A percentile compares a stretch with the other conserved stretches of the same genome.
Conservation (phyloP, 2,888 invertebrate genomes). For the Metacarcinus magister region DNA sequence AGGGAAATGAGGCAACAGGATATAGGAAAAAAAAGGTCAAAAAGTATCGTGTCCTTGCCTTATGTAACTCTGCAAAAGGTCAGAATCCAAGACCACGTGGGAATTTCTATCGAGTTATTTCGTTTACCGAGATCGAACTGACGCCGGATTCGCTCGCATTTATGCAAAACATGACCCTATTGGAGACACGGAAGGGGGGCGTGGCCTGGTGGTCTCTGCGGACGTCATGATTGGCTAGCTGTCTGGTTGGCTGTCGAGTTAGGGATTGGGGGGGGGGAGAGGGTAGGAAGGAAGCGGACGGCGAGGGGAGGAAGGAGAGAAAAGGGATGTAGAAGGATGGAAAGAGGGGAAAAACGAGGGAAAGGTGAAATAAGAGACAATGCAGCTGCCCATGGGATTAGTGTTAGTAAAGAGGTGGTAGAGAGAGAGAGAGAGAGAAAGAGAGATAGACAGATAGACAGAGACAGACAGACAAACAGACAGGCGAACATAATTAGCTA, state of each 20-base stretch:
- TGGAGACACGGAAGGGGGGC: not conserved
- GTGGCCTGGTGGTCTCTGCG: not conserved
- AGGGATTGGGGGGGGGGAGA: not conserved
- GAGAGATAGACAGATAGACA: not conserved
- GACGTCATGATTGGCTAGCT: not conserved
- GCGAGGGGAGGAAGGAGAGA: not conserved
- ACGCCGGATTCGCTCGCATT: not conserved
- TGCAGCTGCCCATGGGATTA: not conserved
- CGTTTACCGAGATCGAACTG: not conserved
- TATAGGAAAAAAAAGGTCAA: not conserved
- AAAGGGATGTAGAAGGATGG: not conserved
- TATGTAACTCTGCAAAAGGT: not conserved
- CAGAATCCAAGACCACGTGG: not conserved
- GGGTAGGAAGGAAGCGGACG: not conserved
- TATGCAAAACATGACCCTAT: constrained; percentile 1
- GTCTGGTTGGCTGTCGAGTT: not conserved
- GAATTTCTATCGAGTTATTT: not conserved
- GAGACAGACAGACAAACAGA: not conserved
- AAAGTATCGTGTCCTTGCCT: not conserved
- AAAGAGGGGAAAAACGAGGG: constrained; percentile 1
- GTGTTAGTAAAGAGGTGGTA: not conserved
- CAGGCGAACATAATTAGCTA: not conserved
- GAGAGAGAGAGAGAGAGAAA: constrained; percentile 19
- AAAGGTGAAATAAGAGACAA: constrained; percentile 42
- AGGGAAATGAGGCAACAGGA: not conserved